Evolutionary conservation across 1,140 invertebrate species (phyloP), one percentile per base, ranked within the genome.

Genomic region (Heliconius eleuchia): DNA sequence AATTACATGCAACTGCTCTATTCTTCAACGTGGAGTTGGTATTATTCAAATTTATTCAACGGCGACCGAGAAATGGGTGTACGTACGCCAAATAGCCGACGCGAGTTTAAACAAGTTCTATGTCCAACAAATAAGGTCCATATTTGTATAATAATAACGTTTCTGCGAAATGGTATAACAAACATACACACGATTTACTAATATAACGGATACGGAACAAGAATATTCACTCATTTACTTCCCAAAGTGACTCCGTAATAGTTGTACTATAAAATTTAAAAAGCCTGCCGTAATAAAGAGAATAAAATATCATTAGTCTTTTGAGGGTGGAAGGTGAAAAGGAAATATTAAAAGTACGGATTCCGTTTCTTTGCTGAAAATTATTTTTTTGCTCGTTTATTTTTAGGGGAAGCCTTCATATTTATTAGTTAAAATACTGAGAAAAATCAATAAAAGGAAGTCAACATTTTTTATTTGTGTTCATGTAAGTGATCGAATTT

Each of bases 1-100:
- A 74, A 78, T 78, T 74, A 78, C 77, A 74, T 78, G 57, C 72
- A 78, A 73, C 72, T 78, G 73, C 72, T 78, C 72, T 34, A 74
- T 78, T 78, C 77, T 78, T 78, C 71, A 78, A 78, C n/a, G 57
- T 27, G 55, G 72, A 74, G 73, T 78, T 27, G 71, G 71, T 73
- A 73, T 73, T 78, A 78, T 78, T 78, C 77, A 78, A 78, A 78
- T 78, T 78, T 78, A 78, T 78, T 78, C 77, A 78, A 73, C 55
- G 72, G 55, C 77, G 39, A 73, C 71, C 37, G 42, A 78, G 77
- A 73, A 78, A 78, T 78, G 30, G 71, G 72, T 78, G 77, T 78
- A 78, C 55, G 16, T 78, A 60, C 52, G 19, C 55, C 60, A 30
- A 30, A 66, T 66, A 30, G 13, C 27, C 11, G 4, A 30, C 0